Percentiles rank a stretch among this genome's conserved stretches.
phyloP scores from a whole-genome alignment of 2,113 vertebrate genomes.

The Myrmophylax atrothorax region DNA sequence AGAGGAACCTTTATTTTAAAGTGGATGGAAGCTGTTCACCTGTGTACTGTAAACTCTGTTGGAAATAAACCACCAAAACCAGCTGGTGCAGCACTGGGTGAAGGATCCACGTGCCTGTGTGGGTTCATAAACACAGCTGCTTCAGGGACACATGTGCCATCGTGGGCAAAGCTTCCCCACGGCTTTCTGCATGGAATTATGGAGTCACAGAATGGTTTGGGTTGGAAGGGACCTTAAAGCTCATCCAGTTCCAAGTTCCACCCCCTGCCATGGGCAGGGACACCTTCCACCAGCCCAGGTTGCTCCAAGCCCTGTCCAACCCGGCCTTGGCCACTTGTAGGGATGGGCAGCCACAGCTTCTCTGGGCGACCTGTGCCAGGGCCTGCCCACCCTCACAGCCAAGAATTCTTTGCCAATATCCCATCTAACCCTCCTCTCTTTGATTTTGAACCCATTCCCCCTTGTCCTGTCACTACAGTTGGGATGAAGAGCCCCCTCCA shows the following conservation, averaged over 20 bases:
- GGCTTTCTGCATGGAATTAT: neutral
- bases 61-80: neutral
- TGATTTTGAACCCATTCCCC: neutral
- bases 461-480: neutral
- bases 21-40: neutral
- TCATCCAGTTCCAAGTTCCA: neutral
- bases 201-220: neutral
- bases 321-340: neutral
- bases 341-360: neutral
- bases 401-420: neutral
- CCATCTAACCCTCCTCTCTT: neutral
- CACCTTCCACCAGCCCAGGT: fast-evolving
- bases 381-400: neutral
- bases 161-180: neutral
- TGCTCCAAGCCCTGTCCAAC: fast-evolving
- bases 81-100: fast-evolving
- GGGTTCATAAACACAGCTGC: slow-evolving; percentile 27
- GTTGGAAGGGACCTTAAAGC: neutral
- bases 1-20: neutral
- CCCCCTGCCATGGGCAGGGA: neutral
- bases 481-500: neutral
- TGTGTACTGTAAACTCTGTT: neutral
- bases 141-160: fast-evolving
- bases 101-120: neutral
- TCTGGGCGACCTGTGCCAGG: neutral